phyloP scores from a whole-genome alignment of 2,888 invertebrate species.

The Himalopsyche kuldschensis region DNA sequence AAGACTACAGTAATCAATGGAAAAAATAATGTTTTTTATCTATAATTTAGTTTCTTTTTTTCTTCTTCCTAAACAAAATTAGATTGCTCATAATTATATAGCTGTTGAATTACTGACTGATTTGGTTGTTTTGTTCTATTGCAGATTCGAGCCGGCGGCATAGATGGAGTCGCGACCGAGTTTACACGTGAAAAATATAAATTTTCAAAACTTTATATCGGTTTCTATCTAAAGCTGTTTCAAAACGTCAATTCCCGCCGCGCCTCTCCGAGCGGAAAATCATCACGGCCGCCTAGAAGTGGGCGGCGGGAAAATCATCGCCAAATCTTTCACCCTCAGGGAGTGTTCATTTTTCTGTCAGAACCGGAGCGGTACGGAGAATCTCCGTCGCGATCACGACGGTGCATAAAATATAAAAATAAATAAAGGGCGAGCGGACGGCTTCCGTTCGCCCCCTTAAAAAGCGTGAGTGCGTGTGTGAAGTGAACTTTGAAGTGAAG shows the following conservation, averaged over 20 bases:
- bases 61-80: too few relatives aligned
- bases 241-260: background rate
- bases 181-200: constrained; percentile 31
- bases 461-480: constrained; percentile 24
- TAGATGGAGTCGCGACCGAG: constrained; percentile 23
- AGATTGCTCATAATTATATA: too few relatives aligned
- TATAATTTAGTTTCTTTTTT: too few relatives aligned
- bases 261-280: background rate
- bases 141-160: constrained; percentile 16
- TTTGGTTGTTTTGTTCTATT: constrained; percentile 9
- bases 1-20: too few relatives aligned
- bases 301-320: constrained; percentile 20
- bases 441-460: background rate
- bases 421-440: background rate
- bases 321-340: constrained; percentile 26
- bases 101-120: background rate
- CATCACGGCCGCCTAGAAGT: constrained; percentile 7
- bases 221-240: constrained; percentile 28
- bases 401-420: background rate
- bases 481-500: constrained; percentile 35
- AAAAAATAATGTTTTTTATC: too few relatives aligned
- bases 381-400: background rate
- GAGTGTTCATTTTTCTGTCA: constrained; percentile 12
- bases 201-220: constrained; percentile 31
- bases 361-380: background rate